phyloP scores from a whole-genome alignment of 2,113 vertebrate species.

The Platycercus adscitus region DNA sequence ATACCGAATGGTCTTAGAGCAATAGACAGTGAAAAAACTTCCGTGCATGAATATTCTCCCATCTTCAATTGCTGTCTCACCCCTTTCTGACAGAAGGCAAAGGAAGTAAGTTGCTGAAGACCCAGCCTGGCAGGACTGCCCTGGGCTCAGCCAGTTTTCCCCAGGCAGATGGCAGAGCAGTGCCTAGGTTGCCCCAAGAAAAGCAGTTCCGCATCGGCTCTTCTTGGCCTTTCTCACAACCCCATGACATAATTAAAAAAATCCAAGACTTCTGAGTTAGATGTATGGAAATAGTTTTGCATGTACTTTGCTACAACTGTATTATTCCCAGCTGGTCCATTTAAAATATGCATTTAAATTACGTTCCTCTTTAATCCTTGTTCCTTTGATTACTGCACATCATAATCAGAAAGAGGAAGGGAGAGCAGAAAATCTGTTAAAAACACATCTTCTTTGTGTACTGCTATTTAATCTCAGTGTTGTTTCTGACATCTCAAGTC shows the following conservation, averaged over 20 bases:
- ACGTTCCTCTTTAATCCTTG: slow-evolving; percentile 5
- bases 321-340: neutral
- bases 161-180: neutral
- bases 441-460: neutral
- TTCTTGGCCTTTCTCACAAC: neutral
- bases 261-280: neutral
- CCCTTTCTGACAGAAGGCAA: neutral
- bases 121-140: neutral
- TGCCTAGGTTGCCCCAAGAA: neutral
- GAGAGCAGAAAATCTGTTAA: neutral
- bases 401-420: neutral
- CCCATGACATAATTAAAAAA: neutral
- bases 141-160: neutral
- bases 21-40: neutral
- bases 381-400: slow-evolving; percentile 6
- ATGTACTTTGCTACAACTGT: neutral
- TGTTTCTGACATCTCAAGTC: slow-evolving; percentile 34
- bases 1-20: neutral
- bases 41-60: neutral
- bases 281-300: neutral
- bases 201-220: neutral
- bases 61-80: neutral
- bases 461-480: slow-evolving; percentile 19
- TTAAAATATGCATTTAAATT: slow-evolving; percentile 27
- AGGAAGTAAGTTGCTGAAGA: neutral